Base-by-base conservation (phyloP, 2,888 invertebrate species). In the Agrilus mali region DNA sequence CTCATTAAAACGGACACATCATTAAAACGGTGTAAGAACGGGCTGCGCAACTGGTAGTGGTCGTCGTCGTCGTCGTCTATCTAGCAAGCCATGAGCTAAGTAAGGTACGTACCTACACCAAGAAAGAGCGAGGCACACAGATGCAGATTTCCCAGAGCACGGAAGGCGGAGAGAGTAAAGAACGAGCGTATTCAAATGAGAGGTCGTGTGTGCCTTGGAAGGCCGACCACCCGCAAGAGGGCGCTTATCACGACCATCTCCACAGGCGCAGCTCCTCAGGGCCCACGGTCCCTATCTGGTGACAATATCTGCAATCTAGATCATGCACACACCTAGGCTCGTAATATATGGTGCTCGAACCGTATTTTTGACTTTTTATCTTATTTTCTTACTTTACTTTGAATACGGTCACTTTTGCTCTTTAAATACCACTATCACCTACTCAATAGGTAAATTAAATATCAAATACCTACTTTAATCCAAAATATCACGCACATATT, bases 241-340 rank as follows among this genome's bases (percentile, higher is more conserved):
- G 48, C 51, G 51, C 60, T 64, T 63, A 62, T 64, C 63, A 54
- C 47, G 47, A 52, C 55, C 59, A 62, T 63, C 60, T 59, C 60
- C 53, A 53, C 57, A 56, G 53, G 56, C 50, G 51, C 54, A 55
- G 48, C 53, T 49, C 46, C 54, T 27, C 27, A 27, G 50, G 54
- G 54, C 49, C 50, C 54, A 45, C 46, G 40, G 38, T 48, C 44
- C 47, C 56, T 65, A 66, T 67, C 67, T 67, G 67, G 67, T 65
- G 67, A 67, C 67, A 66, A 67, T 59, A 67, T 67, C 67, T 64
- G 53, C 62, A 61, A 64, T 65, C 65, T 65, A 64, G 64, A 66
- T 66, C 65, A 64, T 63, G 63, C 60, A 57, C 60, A 63, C 63
- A 61, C 64, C 63, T 62, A 60, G 55, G 60, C 60, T 59, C 57